Percentiles rank a stretch among this genome's conserved stretches.
Evolutionary conservation across 2,797 vertebrate genomes (phyloP).

Genomic region (Notamacropus eugenii): DNA sequence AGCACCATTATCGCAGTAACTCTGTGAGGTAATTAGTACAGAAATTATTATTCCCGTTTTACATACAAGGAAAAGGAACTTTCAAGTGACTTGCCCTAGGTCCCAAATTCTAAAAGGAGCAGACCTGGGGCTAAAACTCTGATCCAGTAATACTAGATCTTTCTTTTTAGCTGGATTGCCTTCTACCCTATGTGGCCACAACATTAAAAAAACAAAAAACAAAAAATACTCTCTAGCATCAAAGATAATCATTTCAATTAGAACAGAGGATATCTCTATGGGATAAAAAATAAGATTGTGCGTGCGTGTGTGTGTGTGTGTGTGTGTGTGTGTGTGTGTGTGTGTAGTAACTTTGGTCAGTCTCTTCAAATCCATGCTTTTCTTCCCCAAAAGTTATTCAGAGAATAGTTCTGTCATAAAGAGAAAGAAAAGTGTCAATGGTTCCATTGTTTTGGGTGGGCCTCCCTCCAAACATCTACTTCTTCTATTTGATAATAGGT

Average conservation of each 20-base stretch:
- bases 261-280: background rate
- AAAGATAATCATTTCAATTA: background rate
- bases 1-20: background rate
- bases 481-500: background rate
- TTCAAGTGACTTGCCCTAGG: background rate
- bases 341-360: background rate
- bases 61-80: background rate
- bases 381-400: background rate
- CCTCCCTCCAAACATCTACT: background rate
- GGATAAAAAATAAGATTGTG: background rate
- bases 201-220: background rate
- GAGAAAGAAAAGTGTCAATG: background rate
- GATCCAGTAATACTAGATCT: background rate
- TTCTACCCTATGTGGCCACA: background rate
- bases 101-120: background rate
- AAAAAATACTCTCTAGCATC: background rate
- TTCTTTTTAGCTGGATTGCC: background rate
- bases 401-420: background rate
- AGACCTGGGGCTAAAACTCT: background rate
- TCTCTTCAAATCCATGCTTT: background rate
- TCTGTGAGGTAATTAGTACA: background rate
- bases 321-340: too few relatives aligned
- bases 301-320: too few relatives aligned
- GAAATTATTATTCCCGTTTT: background rate
- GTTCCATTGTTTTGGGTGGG: background rate